Evolutionary conservation across 2,113 vertebrate species (phyloP).

Genomic region (Macrotis lagotis): DNA sequence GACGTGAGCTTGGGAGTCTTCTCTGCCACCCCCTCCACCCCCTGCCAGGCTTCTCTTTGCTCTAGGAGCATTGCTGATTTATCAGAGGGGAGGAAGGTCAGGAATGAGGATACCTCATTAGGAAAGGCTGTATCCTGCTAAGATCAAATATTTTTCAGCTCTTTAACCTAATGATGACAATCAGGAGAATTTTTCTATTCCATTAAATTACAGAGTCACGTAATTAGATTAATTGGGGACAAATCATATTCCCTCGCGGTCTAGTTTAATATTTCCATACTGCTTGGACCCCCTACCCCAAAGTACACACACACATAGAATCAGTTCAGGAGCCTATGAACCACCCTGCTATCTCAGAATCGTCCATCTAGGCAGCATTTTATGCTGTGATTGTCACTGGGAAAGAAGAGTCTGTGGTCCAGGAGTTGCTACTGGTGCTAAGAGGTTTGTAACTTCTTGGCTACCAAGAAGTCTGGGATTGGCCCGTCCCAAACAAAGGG

Average conservation of each 20-base stretch:
- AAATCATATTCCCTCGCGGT: background rate
- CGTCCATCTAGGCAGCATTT: background rate
- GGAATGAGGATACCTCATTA: background rate
- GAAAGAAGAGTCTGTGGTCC: background rate
- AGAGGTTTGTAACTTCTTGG: background rate
- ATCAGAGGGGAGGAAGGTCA: conserved; percentile 58
- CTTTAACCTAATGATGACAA: background rate
- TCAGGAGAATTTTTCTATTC: background rate
- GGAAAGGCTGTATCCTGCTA: background rate
- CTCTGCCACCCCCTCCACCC: background rate
- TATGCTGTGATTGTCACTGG: background rate
- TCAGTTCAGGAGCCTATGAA: background rate
- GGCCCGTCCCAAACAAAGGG: background rate
- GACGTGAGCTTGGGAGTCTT: conserved; percentile 61
- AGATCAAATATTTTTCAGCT: background rate
- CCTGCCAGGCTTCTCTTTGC: conserved; percentile 47
- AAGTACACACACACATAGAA: background rate
- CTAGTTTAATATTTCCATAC: background rate
- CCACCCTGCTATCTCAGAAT: background rate
- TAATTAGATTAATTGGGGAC: background rate
- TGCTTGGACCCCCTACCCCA: background rate
- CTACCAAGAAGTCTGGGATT: background rate
- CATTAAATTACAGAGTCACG: background rate
- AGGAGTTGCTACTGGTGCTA: background rate
- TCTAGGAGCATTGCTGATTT: conserved; percentile 72